Evolutionary conservation across 2,113 vertebrate species (phyloP).

Genomic region (Ornithorhynchus anatinus): DNA sequence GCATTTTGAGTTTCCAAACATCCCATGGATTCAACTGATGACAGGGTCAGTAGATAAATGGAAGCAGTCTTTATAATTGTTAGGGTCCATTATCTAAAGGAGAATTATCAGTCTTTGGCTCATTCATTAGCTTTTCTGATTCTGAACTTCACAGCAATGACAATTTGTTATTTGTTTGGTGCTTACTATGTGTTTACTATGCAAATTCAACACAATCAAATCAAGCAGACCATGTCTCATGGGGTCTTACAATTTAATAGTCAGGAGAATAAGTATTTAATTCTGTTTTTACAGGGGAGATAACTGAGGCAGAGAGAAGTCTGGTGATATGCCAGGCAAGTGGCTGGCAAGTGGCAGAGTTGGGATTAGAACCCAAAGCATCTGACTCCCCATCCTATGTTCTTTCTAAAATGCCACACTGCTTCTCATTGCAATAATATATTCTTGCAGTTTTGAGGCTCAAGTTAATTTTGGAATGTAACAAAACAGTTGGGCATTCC

Average conservation of each 20-base stretch:
- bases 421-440: background rate
- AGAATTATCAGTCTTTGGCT: background rate
- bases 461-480: slow-evolving; percentile 20
- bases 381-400: too few species aligned
- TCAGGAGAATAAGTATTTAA: too few species aligned
- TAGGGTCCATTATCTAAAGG: background rate
- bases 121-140: slow-evolving; percentile 6
- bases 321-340: too few species aligned
- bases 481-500: slow-evolving; percentile 17
- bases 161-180: slow-evolving; percentile 1
- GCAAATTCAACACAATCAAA: slow-evolving; percentile 7
- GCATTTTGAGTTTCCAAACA: background rate
- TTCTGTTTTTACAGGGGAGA: too few species aligned
- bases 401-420: too few species aligned
- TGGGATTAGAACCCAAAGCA: too few species aligned
- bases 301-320: too few species aligned
- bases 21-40: background rate
- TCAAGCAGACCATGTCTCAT: too few species aligned
- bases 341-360: too few species aligned
- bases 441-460: background rate
- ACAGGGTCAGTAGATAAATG: background rate
- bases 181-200: slow-evolving; percentile 13
- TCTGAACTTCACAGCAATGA: background rate
- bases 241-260: too few species aligned
- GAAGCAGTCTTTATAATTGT: background rate